Evolutionary conservation across 2,888 invertebrate species (phyloP).

Genomic region (Agrilus mali): DNA sequence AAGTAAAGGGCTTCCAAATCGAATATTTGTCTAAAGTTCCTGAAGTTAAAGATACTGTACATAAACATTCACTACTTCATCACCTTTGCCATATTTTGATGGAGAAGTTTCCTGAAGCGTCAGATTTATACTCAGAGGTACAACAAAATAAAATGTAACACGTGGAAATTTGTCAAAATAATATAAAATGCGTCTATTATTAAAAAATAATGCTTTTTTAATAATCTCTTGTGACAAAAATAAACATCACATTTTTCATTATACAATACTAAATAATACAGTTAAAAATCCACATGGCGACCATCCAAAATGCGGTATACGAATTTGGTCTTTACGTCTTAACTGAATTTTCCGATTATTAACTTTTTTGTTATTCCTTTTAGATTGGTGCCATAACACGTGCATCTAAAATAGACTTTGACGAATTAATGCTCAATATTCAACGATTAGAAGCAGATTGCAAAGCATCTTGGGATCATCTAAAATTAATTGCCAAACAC

Average conservation of each 20-base stretch:
- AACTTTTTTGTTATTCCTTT: conserved; percentile 13
- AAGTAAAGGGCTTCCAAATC: conserved; percentile 91
- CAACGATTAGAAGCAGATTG: conserved; percentile 87
- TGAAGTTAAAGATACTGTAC: conserved; percentile 97
- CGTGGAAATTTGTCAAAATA: conserved; percentile 1
- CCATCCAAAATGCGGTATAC: too few relatives aligned
- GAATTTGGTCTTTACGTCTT: too few relatives aligned
- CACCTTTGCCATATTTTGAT: conserved; percentile 96
- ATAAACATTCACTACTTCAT: conserved; percentile 94
- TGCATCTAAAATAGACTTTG: conserved; percentile 91
- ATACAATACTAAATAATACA: background rate
- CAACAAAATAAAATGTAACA: background rate
- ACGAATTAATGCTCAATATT: conserved; percentile 76
- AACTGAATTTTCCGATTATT: background rate
- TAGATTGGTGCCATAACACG: conserved; percentile 80
- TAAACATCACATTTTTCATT: too few relatives aligned
- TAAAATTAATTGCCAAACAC: conserved; percentile 90
- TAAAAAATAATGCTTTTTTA: too few relatives aligned
- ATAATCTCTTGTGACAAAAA: too few relatives aligned
- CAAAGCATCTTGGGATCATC: conserved; percentile 93
- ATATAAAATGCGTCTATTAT: too few relatives aligned
- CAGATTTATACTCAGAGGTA: conserved; percentile 95
- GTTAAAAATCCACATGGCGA: background rate
- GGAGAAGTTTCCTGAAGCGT: conserved; percentile 89
- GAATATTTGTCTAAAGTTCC: conserved; percentile 96